Evolutionary conservation across 2,888 invertebrate genomes (phyloP).

Genomic region (Leptothorax acervorum): DNA sequence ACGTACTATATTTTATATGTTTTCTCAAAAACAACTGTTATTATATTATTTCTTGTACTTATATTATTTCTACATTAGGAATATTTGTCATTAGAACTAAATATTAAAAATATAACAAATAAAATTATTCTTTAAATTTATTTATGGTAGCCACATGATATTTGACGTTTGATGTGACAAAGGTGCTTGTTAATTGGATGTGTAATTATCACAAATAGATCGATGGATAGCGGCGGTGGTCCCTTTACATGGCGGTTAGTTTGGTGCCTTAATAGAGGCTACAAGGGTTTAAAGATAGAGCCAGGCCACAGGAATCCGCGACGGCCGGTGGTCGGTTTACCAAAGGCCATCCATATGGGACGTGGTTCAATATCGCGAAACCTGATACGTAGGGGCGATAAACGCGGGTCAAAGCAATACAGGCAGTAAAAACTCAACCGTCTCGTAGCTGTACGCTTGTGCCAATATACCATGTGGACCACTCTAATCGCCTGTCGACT

Average conservation of each 20-base stretch:
- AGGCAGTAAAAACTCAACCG: conserved; percentile 46
- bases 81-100: neutral
- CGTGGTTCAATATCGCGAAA: conserved; percentile 66
- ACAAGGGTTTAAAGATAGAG: conserved; percentile 61
- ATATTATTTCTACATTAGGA: neutral
- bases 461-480: conserved; percentile 37
- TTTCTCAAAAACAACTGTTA: neutral
- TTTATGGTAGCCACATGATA: neutral
- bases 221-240: conserved; percentile 11
- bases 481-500: conserved; percentile 24
- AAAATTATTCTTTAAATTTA: neutral
- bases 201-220: conserved; percentile 52
- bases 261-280: conserved; percentile 59
- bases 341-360: conserved; percentile 61
- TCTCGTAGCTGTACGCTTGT: conserved; percentile 11
- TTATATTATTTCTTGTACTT: too few species aligned
- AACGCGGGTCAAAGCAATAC: conserved; percentile 51
- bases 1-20: neutral
- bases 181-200: conserved; percentile 46
- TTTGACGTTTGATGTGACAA: neutral
- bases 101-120: neutral
- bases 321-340: conserved; percentile 61
- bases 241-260: conserved; percentile 22
- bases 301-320: conserved; percentile 68
- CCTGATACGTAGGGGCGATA: conserved; percentile 43